Percentiles rank a stretch among this genome's conserved stretches.
Conservation (phyloP, 2,888 invertebrate genomes). For the Oscheius myriophilus region DNA sequence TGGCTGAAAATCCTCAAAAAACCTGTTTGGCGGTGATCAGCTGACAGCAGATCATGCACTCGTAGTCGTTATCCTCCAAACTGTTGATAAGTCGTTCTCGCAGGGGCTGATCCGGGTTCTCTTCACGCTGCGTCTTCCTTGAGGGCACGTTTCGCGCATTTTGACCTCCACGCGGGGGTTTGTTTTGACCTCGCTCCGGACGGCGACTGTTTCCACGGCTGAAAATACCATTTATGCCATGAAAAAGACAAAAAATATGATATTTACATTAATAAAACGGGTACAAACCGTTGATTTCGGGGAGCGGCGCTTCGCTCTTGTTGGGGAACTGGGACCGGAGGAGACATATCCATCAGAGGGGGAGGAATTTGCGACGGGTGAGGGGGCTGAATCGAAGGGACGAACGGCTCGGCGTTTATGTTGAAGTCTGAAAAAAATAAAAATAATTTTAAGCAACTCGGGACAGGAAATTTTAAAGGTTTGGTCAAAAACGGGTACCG, state of each 20-base stretch:
- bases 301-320: background rate
- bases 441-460: too few relatives aligned
- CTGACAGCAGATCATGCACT: conserved; percentile 94
- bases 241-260: too few relatives aligned
- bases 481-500: too few relatives aligned
- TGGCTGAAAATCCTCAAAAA: background rate
- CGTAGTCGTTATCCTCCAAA: conserved; percentile 75
- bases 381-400: conserved; percentile 10
- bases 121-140: background rate
- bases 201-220: conserved; percentile 4
- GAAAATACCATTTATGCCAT: background rate
- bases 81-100: conserved; percentile 20
- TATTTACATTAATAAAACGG: too few relatives aligned
- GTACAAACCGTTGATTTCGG: too few relatives aligned
- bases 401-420: conserved; percentile 34
- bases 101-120: conserved; percentile 19
- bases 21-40: conserved; percentile 79
- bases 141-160: background rate
- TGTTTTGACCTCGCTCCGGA: background rate
- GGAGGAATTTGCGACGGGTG: background rate
- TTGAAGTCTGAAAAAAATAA: conserved; percentile 31
- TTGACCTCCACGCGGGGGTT: background rate
- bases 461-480: too few relatives aligned
- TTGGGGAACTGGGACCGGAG: too few relatives aligned
- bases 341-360: background rate